Base-by-base conservation (phyloP, 2,888 invertebrate genomes). In the Philonicus albiceps region DNA sequence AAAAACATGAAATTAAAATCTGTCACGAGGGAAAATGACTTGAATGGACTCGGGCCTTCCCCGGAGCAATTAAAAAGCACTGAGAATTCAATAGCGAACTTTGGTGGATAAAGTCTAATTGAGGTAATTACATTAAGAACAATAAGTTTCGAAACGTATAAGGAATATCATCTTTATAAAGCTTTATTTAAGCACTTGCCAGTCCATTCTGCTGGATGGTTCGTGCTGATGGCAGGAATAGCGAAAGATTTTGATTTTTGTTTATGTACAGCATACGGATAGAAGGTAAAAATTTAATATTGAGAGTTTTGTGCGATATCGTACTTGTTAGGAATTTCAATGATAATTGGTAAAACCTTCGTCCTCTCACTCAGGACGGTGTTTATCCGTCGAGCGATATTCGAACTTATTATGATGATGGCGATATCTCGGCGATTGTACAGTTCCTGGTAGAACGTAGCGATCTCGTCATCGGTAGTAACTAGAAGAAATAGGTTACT, bases 271-370 rank as follows among this genome's bases (percentile, higher is more conserved):
- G 11, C 3, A 2, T 19, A 64, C 64, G 6, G 49, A n/a, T 1
- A n/a, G 16, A 43, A 43, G 49, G 0, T 19, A 6, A n/a, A 49
- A 19, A n/a, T 19, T 49, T 19, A 64, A 27, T 22, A 6, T 64
- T 27, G 22, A 22, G 19, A 5, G 0, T 6, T 19, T 11, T 64
- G 1, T 7, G 64, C 49, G 22, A 64, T 22, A 16, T 78, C 78
- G 43, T 78, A 64, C 27, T 78, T 86, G 27, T 53, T 49, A 16
- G 86, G 86, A 19, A 86, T 78, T 16, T 78, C 53, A n/a, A 86
- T 11, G 22, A 86, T 31, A 64, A 78, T 64, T 3, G 86, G 86
- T n/a, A 86, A 11, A 1, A 55, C 16, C 76, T 40, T 8, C n/a
- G 53, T 40, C 11, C 4, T 27, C 2, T 30, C 27, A 13, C 19